Percentiles rank a stretch among this genome's conserved stretches.
Conservation (phyloP, 2,888 invertebrate species). For the Sipha maydis region DNA sequence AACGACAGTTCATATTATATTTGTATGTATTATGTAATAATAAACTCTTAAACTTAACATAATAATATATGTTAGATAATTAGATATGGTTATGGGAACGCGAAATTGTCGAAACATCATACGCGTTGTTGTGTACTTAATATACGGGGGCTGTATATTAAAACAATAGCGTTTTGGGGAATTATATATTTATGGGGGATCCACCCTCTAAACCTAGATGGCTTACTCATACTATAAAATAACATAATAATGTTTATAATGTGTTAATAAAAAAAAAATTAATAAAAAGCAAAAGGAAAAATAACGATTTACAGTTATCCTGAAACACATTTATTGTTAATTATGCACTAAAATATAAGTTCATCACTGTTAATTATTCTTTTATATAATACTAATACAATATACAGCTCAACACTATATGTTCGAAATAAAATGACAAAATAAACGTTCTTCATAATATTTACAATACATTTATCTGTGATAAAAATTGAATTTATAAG, state of each 20-base stretch:
- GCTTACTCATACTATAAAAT: not conserved
- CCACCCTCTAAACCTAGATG: not conserved
- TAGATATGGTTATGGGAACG: not conserved
- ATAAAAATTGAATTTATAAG: too few relatives aligned
- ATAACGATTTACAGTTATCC: not conserved
- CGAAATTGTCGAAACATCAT: not conserved
- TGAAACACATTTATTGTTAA: not conserved
- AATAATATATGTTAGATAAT: not conserved
- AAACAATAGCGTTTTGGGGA: not conserved
- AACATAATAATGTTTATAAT: not conserved
- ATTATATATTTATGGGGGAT: not conserved
- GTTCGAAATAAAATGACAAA: too few relatives aligned
- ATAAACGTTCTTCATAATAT: not conserved
- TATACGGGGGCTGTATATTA: not conserved
- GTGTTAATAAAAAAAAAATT: not conserved
- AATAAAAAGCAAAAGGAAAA: not conserved
- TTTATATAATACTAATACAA: not conserved
- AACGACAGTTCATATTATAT: too few relatives aligned
- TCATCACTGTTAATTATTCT: not conserved
- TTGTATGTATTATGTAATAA: too few relatives aligned
- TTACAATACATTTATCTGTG: too few relatives aligned
- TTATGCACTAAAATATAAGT: not conserved
- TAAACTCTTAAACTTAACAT: not conserved
- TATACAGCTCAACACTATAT: too few relatives aligned
- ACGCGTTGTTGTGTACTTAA: not conserved